Conservation (phyloP, 2,113 vertebrate species). For the Strix aluco region DNA sequence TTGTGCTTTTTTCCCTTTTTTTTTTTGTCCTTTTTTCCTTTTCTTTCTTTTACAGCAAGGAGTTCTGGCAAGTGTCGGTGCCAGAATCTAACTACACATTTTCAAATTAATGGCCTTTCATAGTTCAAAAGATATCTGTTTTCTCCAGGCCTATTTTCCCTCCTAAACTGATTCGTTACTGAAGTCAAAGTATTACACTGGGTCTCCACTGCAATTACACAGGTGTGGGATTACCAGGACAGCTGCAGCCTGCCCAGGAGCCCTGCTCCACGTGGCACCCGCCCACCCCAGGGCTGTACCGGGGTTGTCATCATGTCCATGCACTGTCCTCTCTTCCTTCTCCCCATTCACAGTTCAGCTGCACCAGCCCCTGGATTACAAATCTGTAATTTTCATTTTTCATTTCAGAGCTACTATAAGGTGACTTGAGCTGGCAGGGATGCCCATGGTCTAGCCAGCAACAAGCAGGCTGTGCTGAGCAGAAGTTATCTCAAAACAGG, state of each 20-base stretch:
- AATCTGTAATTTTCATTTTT: neutral
- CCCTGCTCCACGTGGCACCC: rapidly evolving
- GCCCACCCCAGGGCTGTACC: neutral
- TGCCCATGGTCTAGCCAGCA: neutral
- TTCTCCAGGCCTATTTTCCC: neutral
- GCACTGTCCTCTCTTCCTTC: neutral
- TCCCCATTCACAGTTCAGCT: neutral
- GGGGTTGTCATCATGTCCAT: rapidly evolving
- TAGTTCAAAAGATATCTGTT: neutral
- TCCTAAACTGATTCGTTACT: neutral
- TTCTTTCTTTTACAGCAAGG: neutral
- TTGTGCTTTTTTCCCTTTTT: too few species aligned
- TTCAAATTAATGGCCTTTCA: neutral
- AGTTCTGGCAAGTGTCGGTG: neutral
- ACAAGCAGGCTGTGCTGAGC: rapidly evolving
- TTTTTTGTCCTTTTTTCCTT: neutral
- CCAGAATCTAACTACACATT: neutral
- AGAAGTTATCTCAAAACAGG: neutral
- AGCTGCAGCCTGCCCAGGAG: neutral
- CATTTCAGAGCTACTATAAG: neutral
- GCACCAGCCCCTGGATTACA: neutral
- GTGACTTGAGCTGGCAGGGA: neutral
- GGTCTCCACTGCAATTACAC: neutral
- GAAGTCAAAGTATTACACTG: neutral
- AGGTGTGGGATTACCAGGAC: neutral